Evolutionary conservation across 2,797 vertebrate genomes (phyloP), one percentile per base, ranked within the genome.

Genomic region (Spinus pinus): DNA sequence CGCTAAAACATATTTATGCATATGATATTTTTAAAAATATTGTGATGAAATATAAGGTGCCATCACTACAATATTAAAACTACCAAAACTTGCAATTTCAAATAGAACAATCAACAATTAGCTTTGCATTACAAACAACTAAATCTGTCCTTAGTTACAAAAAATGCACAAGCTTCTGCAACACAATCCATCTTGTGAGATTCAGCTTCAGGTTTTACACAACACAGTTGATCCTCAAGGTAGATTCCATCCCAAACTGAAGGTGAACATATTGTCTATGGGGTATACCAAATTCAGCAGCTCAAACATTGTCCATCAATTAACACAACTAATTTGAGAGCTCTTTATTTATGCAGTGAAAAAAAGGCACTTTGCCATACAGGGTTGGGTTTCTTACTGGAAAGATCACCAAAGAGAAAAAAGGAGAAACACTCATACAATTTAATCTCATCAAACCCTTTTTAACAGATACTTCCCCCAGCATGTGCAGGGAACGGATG

Each of bases 21-120:
- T 35, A 50, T 10, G 21, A 42, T 47, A 80, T 54, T n/a, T 81
- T 64, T 37, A 23, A 90, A 78, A 80, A 54, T 12, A 27, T 41
- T 72, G 22, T 60, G 23, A 81, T 60, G 61, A 93, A 90, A 70
- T 41, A 78, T 2, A 90, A 97, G 72, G 71, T 94, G 82, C 81
- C 69, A 86, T 79, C 56, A 60, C 54, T 88, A 93, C 31, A 44
- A 56, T 27, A 94, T 51, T 57, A 49, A 53, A 94, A 41, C 41
- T 79, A 50, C 72, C 90, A 85, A 83, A 91, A 61, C 77, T 37
- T 51, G 4, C 62, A 2, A 72, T 80, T 94, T 90, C 64, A 81
- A 82, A 91, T 3, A 58, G 51, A 71, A 56, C 51, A 56, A 49
- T 7, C 56, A 51, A 82, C 50, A 30, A 84, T 84, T 58, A 91